phyloP scores from a whole-genome alignment of 2,888 invertebrate species.

The Melieria crassipennis region DNA sequence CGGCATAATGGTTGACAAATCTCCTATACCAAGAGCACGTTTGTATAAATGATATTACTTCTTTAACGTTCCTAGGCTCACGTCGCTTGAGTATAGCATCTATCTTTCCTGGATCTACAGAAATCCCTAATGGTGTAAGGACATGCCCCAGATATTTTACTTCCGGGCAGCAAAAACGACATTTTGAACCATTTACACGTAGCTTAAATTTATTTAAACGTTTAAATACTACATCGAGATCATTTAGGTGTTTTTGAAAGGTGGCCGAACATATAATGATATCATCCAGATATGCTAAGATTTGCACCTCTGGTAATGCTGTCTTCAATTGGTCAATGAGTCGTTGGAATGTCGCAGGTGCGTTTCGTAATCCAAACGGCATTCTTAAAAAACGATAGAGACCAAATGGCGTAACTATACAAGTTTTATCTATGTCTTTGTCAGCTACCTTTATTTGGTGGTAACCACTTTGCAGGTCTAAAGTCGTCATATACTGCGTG shows the following conservation, averaged over 20 bases:
- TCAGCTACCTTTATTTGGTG: conserved; percentile 35
- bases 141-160: conserved; percentile 9
- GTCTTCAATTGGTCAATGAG: conserved; percentile 1
- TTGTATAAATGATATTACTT: conserved; percentile 48
- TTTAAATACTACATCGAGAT: background rate
- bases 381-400: conserved; percentile 39
- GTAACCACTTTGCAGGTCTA: conserved; percentile 40
- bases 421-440: conserved; percentile 38
- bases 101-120: conserved; percentile 10
- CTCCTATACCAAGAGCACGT: conserved; percentile 50
- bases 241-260: conserved; percentile 4
- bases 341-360: conserved; percentile 38
- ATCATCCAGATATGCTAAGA: conserved; percentile 11
- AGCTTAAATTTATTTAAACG: background rate
- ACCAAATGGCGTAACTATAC: conserved; percentile 40
- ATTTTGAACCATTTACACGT: background rate
- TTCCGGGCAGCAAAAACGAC: conserved; percentile 4
- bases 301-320: background rate
- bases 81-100: background rate
- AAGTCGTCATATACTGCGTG: conserved; percentile 47
- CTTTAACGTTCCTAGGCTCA: no score
- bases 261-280: background rate
- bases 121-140: background rate
- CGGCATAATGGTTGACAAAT: conserved; percentile 45
- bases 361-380: conserved; percentile 42